phyloP scores from a whole-genome alignment of 2,113 vertebrate species.

The Sprattus sprattus region DNA sequence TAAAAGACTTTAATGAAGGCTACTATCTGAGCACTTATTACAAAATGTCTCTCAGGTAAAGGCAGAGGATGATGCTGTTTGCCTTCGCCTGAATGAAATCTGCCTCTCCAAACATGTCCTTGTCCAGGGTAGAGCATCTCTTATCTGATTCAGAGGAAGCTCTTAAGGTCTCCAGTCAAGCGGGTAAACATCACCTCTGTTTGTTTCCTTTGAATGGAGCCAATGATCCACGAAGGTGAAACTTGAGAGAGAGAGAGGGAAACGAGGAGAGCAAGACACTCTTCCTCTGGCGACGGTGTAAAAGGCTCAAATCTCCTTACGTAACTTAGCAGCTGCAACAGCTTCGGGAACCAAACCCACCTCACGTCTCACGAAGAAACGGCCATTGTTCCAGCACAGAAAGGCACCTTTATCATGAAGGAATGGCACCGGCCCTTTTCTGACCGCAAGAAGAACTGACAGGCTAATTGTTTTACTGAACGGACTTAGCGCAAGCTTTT shows the following conservation, averaged over 20 bases:
- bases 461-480: slow-evolving; percentile 41
- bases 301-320: slow-evolving; percentile 53
- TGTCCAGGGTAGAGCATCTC: slow-evolving; percentile 37
- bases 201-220: slow-evolving; percentile 45
- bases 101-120: slow-evolving; percentile 37
- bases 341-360: slow-evolving; percentile 24
- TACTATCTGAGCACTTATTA: neutral
- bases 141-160: slow-evolving; percentile 47
- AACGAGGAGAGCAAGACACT: slow-evolving; percentile 5
- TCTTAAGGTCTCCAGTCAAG: slow-evolving; percentile 9
- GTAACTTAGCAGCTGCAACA: slow-evolving; percentile 47
- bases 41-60: neutral
- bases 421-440: slow-evolving; percentile 21
- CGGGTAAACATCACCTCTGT: slow-evolving; percentile 38
- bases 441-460: slow-evolving; percentile 21
- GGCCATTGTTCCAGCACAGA: slow-evolving; percentile 32
- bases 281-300: slow-evolving; percentile 16
- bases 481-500: slow-evolving; percentile 32
- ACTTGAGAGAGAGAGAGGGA: slow-evolving; percentile 34
- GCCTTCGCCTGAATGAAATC: slow-evolving; percentile 40
- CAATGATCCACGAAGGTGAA: slow-evolving; percentile 64
- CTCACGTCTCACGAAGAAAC: slow-evolving; percentile 25
- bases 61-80: neutral
- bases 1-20: neutral
- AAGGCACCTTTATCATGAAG: slow-evolving; percentile 27